Conservation (phyloP, 1,140 invertebrate species). For the Pararge aegeria region DNA sequence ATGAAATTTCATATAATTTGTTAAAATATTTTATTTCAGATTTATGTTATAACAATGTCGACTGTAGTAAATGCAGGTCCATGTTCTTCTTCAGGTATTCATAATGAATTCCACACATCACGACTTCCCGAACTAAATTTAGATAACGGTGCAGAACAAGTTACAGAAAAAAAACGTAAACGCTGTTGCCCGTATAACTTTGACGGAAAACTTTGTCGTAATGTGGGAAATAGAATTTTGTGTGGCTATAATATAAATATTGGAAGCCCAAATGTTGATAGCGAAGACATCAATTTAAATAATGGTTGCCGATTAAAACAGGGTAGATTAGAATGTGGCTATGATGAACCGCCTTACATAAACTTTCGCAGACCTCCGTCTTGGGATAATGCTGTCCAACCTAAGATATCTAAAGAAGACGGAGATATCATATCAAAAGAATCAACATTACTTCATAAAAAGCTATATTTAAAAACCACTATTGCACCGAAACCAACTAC, state of each 20-base stretch:
- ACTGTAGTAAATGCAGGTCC: neutral
- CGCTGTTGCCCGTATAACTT: slow-evolving; percentile 64
- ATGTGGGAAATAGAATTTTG: slow-evolving; percentile 52
- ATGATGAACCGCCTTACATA: slow-evolving; percentile 44
- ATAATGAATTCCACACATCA: neutral
- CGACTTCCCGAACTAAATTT: neutral
- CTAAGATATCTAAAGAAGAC: slow-evolving; percentile 10
- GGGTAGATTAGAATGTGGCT: slow-evolving; percentile 64
- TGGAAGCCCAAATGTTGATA: slow-evolving; percentile 29
- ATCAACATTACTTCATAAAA: neutral
- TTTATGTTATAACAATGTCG: neutral
- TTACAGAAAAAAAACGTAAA: slow-evolving; percentile 29
- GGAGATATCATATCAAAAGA: slow-evolving; percentile 11
- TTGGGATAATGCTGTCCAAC: slow-evolving; percentile 24
- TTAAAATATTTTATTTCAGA: neutral
- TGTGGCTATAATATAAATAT: slow-evolving; percentile 64
- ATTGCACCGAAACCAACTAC: slow-evolving; percentile 25
- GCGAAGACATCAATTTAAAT: slow-evolving; percentile 27
- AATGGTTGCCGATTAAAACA: slow-evolving; percentile 50
- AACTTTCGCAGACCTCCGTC: slow-evolving; percentile 49
- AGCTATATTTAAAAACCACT: neutral
- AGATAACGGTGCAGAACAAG: slow-evolving; percentile 5
- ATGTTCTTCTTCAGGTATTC: slow-evolving; percentile 13
- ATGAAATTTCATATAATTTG: too few species aligned
- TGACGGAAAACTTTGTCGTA: slow-evolving; percentile 47